phyloP scores from a whole-genome alignment of 35 echinoderm and acorn worm genomes.

The Ptychodera flava region DNA sequence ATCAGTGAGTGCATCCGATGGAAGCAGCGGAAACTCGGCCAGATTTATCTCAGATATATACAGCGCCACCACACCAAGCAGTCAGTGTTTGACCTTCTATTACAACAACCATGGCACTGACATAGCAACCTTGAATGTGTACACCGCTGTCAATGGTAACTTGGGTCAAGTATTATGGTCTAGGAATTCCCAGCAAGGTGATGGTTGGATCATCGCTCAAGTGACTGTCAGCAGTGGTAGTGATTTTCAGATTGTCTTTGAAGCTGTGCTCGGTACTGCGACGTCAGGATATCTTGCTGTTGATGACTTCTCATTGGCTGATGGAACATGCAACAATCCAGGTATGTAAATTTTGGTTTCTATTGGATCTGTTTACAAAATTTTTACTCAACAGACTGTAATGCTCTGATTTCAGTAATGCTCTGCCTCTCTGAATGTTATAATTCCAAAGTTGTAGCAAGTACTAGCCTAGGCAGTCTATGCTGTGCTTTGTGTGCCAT shows the following conservation, averaged over 20 bases:
- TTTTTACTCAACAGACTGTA: no score
- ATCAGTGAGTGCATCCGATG: neutral
- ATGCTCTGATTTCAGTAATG: no score
- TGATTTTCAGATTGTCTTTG: constrained; percentile 3
- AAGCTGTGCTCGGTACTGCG: neutral
- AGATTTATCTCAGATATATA: neutral
- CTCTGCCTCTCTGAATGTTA: no score
- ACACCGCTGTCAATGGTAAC: constrained; percentile 3
- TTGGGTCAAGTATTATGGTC: neutral
- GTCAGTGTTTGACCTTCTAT: constrained; percentile 57
- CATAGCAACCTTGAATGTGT: constrained; percentile 24
- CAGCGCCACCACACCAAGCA: no score
- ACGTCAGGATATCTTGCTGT: neutral
- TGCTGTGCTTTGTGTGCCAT: no score
- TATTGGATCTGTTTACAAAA: no score
- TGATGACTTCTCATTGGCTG: constrained; percentile 11
- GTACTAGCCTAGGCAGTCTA: no score
- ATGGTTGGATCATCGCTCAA: constrained; percentile 15
- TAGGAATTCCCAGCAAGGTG: constrained; percentile 10
- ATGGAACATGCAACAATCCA: constrained; percentile 29
- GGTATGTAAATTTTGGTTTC: no score
- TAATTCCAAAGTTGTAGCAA: no score
- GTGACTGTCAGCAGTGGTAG: neutral
- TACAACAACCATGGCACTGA: constrained; percentile 64
- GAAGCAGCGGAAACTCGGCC: neutral